Percentiles rank a stretch among this genome's conserved stretches.
Evolutionary conservation across 1,140 invertebrate species (phyloP).

Genomic region (Drosophila mauritiana): DNA sequence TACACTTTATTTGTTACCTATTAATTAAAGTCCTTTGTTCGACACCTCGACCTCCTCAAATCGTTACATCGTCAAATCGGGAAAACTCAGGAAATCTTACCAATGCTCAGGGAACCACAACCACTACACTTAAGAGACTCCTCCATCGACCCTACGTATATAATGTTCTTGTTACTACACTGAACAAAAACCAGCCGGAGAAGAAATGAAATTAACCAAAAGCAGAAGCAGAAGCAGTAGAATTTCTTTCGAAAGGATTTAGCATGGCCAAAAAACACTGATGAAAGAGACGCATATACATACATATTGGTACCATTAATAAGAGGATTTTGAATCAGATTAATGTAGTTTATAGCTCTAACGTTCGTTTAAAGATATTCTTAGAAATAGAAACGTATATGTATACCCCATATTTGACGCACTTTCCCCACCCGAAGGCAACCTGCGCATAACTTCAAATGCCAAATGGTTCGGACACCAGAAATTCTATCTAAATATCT

Average conservation of each 20-base stretch:
- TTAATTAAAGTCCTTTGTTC: conserved; percentile 15
- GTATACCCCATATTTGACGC: conserved; percentile 24
- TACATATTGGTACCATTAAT: conserved; percentile 31
- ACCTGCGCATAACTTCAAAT: not conserved
- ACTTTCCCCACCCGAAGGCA: conserved; percentile 9
- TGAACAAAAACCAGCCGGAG: not conserved
- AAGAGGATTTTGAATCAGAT: conserved; percentile 61
- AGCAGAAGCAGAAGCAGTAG: conserved; percentile 4
- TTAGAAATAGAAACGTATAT: conserved; percentile 42
- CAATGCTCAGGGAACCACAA: conserved; percentile 17
- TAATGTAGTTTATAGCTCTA: conserved; percentile 68
- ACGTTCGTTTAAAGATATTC: conserved; percentile 56
- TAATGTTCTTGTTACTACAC: not conserved
- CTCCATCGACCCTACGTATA: not conserved
- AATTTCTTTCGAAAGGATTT: conserved; percentile 4
- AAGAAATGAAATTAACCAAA: not conserved
- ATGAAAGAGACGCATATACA: conserved; percentile 11
- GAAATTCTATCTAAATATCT: conserved; percentile 18
- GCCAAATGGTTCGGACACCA: not conserved
- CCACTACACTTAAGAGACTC: not conserved
- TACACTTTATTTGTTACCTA: conserved; percentile 4
- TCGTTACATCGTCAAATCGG: not conserved
- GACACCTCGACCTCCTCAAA: not conserved
- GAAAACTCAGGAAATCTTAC: conserved; percentile 26
- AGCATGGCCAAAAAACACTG: conserved; percentile 44